These are phyloP conservation scores for Parauchenoglanis ngamensis DNA, from an alignment of 2,797 vertebrate species.

Conservation along the genomic window DNA sequence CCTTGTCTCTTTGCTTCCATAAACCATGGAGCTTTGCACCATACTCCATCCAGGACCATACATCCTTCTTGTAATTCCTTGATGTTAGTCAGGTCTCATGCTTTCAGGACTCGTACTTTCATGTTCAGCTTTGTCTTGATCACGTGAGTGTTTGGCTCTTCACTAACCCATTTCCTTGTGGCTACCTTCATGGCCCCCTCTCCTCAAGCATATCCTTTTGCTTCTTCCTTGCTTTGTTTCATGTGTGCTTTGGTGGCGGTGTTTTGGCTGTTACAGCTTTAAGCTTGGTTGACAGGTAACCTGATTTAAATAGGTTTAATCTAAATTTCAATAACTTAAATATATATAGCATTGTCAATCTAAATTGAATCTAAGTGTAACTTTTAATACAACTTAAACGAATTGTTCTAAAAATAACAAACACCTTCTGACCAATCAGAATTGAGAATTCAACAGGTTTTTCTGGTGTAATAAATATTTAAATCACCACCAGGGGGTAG, in stretches of 20 bases:
- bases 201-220: background rate
- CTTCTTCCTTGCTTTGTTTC: background rate
- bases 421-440: background rate
- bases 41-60: background rate
- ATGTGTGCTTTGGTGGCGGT: too few species aligned
- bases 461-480: too few species aligned
- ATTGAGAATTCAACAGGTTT: background rate
- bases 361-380: background rate
- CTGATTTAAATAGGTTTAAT: background rate
- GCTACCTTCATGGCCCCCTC: background rate
- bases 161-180: background rate
- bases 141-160: background rate
- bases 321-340: background rate
- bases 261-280: background rate
- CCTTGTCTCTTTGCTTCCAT: background rate
- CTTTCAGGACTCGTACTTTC: background rate
- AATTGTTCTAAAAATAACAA: background rate
- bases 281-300: background rate
- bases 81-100: background rate
- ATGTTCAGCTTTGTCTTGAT: background rate
- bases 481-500: conserved; percentile 27
- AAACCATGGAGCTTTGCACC: background rate
- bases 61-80: background rate
- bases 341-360: background rate
- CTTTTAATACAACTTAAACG: background rate